phyloP scores from a whole-genome alignment of 2,113 vertebrate species.

The Thomomys bottae region DNA sequence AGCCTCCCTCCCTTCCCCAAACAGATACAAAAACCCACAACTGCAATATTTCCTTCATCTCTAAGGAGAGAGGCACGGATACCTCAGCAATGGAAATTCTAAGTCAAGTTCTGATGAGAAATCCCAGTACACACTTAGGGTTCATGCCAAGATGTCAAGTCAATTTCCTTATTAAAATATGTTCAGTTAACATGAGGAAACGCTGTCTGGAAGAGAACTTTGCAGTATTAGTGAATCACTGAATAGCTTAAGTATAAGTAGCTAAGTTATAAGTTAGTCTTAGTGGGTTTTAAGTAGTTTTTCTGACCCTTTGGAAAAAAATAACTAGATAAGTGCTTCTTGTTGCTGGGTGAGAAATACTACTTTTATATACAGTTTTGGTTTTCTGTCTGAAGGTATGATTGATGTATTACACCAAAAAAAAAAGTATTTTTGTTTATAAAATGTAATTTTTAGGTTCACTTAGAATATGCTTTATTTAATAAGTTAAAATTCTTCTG shows the following conservation, averaged over 20 bases:
- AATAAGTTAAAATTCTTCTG: constrained; percentile 91
- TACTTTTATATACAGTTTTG: constrained; percentile 84
- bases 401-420: constrained; percentile 91
- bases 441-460: constrained; percentile 89
- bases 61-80: constrained; percentile 79
- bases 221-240: constrained; percentile 88
- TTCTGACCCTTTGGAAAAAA: constrained; percentile 72
- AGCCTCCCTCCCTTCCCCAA: constrained; percentile 78
- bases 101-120: constrained; percentile 50
- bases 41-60: constrained; percentile 64
- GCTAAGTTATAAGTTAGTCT: constrained; percentile 87
- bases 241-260: constrained; percentile 83
- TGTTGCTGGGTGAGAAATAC: constrained; percentile 87
- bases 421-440: constrained; percentile 91
- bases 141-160: constrained; percentile 76
- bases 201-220: constrained; percentile 82
- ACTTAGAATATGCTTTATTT: constrained; percentile 92
- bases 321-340: constrained; percentile 85
- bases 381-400: constrained; percentile 86
- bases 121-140: constrained; percentile 78
- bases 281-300: constrained; percentile 81
- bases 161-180: constrained; percentile 46
- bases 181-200: constrained; percentile 83
- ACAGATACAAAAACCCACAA: constrained; percentile 55
- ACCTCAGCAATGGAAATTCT: constrained; percentile 82